Evolutionary conservation across 2,888 invertebrate species (phyloP), one percentile per base, ranked within the genome.

Genomic region (Drosophila neotestacea): DNA sequence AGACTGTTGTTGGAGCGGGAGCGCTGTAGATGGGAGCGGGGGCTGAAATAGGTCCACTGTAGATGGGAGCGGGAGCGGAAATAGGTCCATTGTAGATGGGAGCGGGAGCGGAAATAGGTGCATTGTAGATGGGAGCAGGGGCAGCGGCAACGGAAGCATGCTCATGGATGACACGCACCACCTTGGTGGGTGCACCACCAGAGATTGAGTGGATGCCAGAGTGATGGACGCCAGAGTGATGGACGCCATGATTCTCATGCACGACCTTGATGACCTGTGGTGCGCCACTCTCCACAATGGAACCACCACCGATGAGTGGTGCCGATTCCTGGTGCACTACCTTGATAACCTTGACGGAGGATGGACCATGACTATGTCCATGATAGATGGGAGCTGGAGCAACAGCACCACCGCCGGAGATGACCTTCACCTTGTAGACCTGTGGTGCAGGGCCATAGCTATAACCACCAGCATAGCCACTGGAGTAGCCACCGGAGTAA

Each of bases 111-210:
- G 72, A 16, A 16, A 16, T 16, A 34, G 5, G 81, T 70, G 70
- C 70, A 42, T 51, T 47, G 11, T 77, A 70, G 0, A 65, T 34
- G 16, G 60, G 72, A 4, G 58, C 42, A 1, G 71, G 76, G 72
- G 4, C 22, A 2, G 72, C 70, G 32, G 70, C 60, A 4, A 59
- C 70, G 1, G 80, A 67, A 0, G 83, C 61, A 6, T 90, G 89
- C 38, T 90, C 90, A 30, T 91, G 90, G 47, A 91, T 91, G 10
- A 90, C 86, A 11, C 89, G 90, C 42, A 90, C 85, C 39, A 90
- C 82, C 67, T 88, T 89, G 54, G 81, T 71, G 44, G 79, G 77
- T 9, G 68, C 77, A 0, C 58, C 73, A 2, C 38, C 32, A 22
- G 22, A 22, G 22, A 22, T 22, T 2, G 22, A 22, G 22, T 22